These are phyloP conservation scores for Anableps anableps DNA, from an alignment of 2,797 vertebrate genomes.

Conservation along the genomic window DNA sequence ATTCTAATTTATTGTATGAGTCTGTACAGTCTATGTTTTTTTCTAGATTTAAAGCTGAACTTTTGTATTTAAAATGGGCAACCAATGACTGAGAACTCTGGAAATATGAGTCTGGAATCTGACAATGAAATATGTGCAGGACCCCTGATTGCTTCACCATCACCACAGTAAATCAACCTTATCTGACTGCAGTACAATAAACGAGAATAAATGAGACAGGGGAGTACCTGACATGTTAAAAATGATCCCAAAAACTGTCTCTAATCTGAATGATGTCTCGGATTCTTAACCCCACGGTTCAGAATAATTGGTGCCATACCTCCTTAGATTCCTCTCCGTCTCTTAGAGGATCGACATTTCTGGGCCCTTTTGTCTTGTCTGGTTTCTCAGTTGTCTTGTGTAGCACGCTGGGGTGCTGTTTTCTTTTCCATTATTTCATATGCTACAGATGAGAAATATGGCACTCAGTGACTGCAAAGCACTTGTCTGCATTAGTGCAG, in stretches of 20 bases:
- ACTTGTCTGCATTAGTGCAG: neutral
- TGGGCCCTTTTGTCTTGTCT: neutral
- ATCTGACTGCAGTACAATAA: neutral
- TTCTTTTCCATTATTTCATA: conserved; percentile 16
- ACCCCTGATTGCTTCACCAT: neutral
- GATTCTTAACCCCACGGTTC: neutral
- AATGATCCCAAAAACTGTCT: neutral
- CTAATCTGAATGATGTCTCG: neutral
- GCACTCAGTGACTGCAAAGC: neutral
- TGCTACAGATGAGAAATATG: neutral
- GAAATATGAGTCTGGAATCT: neutral
- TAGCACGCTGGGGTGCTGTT: neutral
- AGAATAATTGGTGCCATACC: neutral
- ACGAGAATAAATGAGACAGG: neutral
- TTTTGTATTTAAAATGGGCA: neutral
- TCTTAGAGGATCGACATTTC: neutral
- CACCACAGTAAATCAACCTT: neutral
- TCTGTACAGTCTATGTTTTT: neutral
- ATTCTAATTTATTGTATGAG: neutral
- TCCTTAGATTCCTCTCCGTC: neutral
- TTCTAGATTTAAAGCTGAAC: neutral
- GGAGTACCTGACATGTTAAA: neutral
- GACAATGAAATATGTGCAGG: neutral
- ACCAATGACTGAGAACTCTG: neutral
- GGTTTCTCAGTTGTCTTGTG: neutral